Evolutionary conservation across 2,888 invertebrate genomes (phyloP).

Genomic region (Scaptomyza flava): DNA sequence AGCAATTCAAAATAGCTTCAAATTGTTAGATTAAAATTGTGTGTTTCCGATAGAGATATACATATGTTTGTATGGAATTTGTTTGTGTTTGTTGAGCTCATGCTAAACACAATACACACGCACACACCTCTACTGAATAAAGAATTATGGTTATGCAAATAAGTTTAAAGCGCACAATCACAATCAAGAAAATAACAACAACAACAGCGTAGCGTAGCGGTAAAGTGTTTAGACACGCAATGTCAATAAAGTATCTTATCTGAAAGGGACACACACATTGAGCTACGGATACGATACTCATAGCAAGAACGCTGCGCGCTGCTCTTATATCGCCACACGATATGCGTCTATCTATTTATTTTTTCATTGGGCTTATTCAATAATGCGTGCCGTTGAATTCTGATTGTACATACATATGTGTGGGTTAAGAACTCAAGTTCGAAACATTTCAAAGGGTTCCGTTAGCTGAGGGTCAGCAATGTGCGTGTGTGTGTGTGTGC

Average conservation of each 20-base stretch:
- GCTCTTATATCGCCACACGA: conserved; percentile 43
- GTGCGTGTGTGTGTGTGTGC: conserved; percentile 21
- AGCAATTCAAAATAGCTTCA: conserved; percentile 49
- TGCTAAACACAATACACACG: conserved; percentile 53
- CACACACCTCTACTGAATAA: conserved; percentile 53
- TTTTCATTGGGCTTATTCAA: conserved; percentile 51
- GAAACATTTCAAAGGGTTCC: conserved; percentile 74
- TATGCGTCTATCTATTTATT: conserved; percentile 2
- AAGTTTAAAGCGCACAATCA: conserved; percentile 79
- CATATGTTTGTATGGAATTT: conserved; percentile 16
- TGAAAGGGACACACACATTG: conserved; percentile 45
- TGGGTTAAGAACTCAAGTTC: conserved; percentile 23
- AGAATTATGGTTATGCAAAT: conserved; percentile 77
- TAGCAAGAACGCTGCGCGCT: conserved; percentile 8
- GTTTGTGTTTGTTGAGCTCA: conserved; percentile 41
- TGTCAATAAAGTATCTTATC: conserved; percentile 80
- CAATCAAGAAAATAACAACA: conserved; percentile 68
- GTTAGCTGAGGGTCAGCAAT: conserved; percentile 41
- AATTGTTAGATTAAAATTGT: conserved; percentile 65
- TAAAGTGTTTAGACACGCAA: conserved; percentile 80
- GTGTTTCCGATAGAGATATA: conserved; percentile 46
- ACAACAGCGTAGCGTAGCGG: conserved; percentile 60
- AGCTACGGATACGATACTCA: conserved; percentile 61
- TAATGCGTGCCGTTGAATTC: conserved; percentile 79
- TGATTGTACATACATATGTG: conserved; percentile 61